Evolutionary conservation across 2,888 invertebrate species (phyloP), one percentile per base, ranked within the genome.

Genomic region (Orchesella flavescens): DNA sequence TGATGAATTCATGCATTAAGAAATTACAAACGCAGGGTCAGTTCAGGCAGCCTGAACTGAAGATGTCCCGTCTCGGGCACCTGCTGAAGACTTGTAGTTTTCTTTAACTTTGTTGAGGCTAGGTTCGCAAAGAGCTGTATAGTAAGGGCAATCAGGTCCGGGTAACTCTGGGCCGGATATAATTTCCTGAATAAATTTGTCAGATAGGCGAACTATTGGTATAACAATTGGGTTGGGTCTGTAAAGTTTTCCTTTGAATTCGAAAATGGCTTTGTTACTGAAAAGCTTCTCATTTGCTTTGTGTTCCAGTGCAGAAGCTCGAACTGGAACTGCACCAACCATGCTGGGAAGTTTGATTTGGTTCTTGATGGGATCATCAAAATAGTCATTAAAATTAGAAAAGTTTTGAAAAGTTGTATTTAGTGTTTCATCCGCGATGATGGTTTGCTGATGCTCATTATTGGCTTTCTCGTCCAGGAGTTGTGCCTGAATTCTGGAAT

Each of bases 191-290:
- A 81, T 46, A 0, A 34, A 17, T 12, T 81, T 24, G 21, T 81
- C 81, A 24, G 81, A 34, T 7, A 24, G 19, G 0, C 55, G n/a
- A 1, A 66, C 61, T 10, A 82, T 7, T n/a, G 44, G 2, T 15
- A 82, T 44, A 3, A 71, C 75, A 2, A 53, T 19, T 1, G 68
- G 82, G n/a, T 53, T 82, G 2, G 63, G 71, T 63, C 82, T 59
- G 75, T 61, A 75, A 53, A 61, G 59, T 24, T 69, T 15, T n/a
- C 82, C 82, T 43, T 71, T 55, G n/a, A 59, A 53, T n/a, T 19
- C n/a, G 43, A 82, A 82, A 24, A 75, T 21, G 7, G 57, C n/a
- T 17, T 61, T 21, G 0, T 59, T 61, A 0, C 23, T 21, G n/a
- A 21, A 17, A 69, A 68, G 59, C 23, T 1, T 57, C 17, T 15